phyloP scores from a whole-genome alignment of 2,797 vertebrate species.

The Capromys pilorides region DNA sequence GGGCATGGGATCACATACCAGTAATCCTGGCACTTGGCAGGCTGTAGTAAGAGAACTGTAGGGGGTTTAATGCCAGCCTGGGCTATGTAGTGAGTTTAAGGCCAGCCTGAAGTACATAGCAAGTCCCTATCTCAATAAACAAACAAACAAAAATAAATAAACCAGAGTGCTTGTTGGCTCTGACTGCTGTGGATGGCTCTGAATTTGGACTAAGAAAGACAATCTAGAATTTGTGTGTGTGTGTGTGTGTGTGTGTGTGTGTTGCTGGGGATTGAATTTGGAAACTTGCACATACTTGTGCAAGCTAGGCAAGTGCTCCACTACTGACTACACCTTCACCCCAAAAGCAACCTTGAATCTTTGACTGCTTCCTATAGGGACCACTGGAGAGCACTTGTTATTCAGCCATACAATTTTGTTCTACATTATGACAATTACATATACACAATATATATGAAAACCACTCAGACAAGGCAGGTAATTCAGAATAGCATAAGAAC shows the following conservation, averaged over 20 bases:
- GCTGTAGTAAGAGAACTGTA: neutral
- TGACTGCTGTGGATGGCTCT: neutral
- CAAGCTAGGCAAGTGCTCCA: neutral
- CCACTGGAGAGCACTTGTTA: neutral
- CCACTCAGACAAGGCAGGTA: constrained; percentile 21
- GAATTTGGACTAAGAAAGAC: constrained; percentile 49
- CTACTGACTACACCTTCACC: neutral
- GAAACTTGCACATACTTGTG: no score
- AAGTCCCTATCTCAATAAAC: neutral
- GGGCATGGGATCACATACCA: neutral
- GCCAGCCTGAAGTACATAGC: neutral
- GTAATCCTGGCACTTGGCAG: neutral
- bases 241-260: neutral
- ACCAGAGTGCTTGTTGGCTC: neutral
- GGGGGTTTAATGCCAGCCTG: neutral
- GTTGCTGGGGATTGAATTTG: neutral
- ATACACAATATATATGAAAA: no score
- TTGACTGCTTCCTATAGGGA: neutral
- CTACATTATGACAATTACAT: neutral
- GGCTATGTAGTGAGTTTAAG: neutral
- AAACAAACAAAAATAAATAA: neutral
- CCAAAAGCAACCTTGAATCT: neutral
- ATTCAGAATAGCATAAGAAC: neutral
- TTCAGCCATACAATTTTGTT: neutral
- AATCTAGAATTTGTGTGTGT: neutral